These are phyloP conservation scores for Tubulanus polymorphus DNA, from an alignment of 2,888 invertebrate genomes.

Conservation along the genomic window DNA sequence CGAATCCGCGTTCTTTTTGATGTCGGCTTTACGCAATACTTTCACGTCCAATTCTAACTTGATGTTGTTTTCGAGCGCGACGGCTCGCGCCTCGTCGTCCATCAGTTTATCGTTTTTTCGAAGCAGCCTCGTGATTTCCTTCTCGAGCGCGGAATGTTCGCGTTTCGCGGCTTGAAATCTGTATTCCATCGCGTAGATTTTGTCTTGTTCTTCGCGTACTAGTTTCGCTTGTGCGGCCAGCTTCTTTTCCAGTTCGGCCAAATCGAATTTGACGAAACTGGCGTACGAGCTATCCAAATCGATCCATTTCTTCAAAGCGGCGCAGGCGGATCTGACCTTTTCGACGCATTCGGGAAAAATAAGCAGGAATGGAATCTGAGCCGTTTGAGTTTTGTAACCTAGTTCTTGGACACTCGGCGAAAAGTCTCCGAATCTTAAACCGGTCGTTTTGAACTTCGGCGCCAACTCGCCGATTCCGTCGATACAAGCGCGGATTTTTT, in stretches of 20 bases:
- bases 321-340: slow-evolving; percentile 31
- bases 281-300: slow-evolving; percentile 36
- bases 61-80: slow-evolving; percentile 29
- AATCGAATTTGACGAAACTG: slow-evolving; percentile 32
- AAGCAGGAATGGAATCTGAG: slow-evolving; percentile 35
- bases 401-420: slow-evolving; percentile 28
- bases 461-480: slow-evolving; percentile 33
- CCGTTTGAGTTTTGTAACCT: slow-evolving; percentile 29
- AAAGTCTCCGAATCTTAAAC: slow-evolving; percentile 28
- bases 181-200: slow-evolving; percentile 30
- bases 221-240: slow-evolving; percentile 22
- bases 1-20: neutral
- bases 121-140: slow-evolving; percentile 23
- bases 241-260: slow-evolving; percentile 30
- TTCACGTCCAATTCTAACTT: slow-evolving; percentile 34
- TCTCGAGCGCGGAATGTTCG: neutral
- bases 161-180: slow-evolving; percentile 25
- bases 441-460: slow-evolving; percentile 33
- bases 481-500: slow-evolving; percentile 28
- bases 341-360: slow-evolving; percentile 37
- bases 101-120: slow-evolving; percentile 27
- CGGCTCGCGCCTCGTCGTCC: slow-evolving; percentile 25
- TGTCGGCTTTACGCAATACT: slow-evolving; percentile 23
- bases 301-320: slow-evolving; percentile 33
- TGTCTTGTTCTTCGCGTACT: slow-evolving; percentile 26